Evolutionary conservation across 2,113 vertebrate species (phyloP).

Genomic region (Drymodes brunneopygia): DNA sequence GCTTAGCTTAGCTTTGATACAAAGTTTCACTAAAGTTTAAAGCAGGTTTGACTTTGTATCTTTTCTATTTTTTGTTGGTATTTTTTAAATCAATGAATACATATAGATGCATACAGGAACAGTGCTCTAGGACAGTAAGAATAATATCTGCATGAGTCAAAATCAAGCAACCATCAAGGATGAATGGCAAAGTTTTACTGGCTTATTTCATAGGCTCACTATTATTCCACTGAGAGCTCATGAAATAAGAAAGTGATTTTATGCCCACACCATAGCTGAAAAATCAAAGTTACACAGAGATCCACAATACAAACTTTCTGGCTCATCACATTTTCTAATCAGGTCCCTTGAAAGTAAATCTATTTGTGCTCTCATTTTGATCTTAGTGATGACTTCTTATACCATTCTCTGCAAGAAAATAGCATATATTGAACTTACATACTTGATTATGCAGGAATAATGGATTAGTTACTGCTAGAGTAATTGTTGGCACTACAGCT

Average conservation of each 20-base stretch:
- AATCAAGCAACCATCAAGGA: background rate
- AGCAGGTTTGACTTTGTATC: background rate
- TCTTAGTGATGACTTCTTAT: background rate
- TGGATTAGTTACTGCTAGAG: background rate
- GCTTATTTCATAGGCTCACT: background rate
- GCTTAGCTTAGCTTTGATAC: background rate
- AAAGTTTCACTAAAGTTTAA: background rate
- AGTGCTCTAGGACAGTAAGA: background rate
- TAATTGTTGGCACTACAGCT: background rate
- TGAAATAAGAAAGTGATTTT: background rate
- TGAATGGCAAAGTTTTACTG: background rate
- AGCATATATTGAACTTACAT: background rate
- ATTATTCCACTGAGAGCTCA: background rate
- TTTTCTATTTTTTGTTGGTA: background rate
- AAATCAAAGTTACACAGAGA: background rate
- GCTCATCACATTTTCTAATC: background rate
- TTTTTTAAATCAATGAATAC: background rate
- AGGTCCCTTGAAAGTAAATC: background rate
- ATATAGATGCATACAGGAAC: background rate
- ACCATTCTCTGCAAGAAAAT: background rate
- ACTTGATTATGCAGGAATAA: background rate
- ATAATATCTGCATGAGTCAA: background rate
- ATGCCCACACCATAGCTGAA: background rate
- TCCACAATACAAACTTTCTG: background rate
- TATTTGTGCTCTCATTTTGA: background rate